These are phyloP conservation scores for Volucella inflata DNA, from an alignment of 2,888 invertebrate species.

Conservation along the genomic window DNA sequence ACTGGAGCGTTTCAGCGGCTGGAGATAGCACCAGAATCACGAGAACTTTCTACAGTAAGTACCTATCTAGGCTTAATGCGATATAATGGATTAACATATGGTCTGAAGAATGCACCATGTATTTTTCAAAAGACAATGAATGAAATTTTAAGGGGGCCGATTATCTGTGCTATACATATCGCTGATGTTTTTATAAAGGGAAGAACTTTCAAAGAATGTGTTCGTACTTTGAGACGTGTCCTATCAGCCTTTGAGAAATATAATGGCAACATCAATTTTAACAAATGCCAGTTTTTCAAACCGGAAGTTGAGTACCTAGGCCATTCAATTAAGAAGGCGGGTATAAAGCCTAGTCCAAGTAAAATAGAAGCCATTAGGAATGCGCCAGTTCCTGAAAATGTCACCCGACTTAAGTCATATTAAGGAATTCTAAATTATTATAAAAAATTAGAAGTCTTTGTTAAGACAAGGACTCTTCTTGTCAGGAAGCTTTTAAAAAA, in stretches of 20 bases:
- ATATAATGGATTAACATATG: slow-evolving; percentile 29
- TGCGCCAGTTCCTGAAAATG: slow-evolving; percentile 25
- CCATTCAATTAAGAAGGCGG: slow-evolving; percentile 25
- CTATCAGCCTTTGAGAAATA: slow-evolving; percentile 21
- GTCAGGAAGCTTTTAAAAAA: slow-evolving; percentile 8
- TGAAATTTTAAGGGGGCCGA: slow-evolving; percentile 32
- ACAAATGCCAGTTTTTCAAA: too few relatives aligned
- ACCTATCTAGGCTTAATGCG: slow-evolving; percentile 40
- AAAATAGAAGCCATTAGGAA: slow-evolving; percentile 45
- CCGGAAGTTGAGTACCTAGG: slow-evolving; percentile 48
- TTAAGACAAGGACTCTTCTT: slow-evolving; percentile 1
- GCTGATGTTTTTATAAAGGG: slow-evolving; percentile 55
- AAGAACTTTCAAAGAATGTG: too few relatives aligned
- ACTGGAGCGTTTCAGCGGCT: slow-evolving; percentile 47
- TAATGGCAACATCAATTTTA: slow-evolving; percentile 35
- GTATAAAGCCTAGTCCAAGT: slow-evolving; percentile 37
- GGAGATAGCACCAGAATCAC: slow-evolving; percentile 32
- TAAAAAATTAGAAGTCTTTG: slow-evolving; percentile 47
- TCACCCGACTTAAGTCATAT: slow-evolving; percentile 41
- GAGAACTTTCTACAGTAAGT: slow-evolving; percentile 42
- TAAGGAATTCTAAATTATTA: slow-evolving; percentile 42
- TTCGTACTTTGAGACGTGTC: too few relatives aligned
- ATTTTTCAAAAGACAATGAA: slow-evolving; percentile 49
- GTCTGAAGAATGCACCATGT: too few relatives aligned
- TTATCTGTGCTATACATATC: slow-evolving; percentile 11